Percentiles rank a stretch among this genome's conserved stretches.
phyloP scores from a whole-genome alignment of 2,113 vertebrate genomes.

The Oncorhynchus kisutch region DNA sequence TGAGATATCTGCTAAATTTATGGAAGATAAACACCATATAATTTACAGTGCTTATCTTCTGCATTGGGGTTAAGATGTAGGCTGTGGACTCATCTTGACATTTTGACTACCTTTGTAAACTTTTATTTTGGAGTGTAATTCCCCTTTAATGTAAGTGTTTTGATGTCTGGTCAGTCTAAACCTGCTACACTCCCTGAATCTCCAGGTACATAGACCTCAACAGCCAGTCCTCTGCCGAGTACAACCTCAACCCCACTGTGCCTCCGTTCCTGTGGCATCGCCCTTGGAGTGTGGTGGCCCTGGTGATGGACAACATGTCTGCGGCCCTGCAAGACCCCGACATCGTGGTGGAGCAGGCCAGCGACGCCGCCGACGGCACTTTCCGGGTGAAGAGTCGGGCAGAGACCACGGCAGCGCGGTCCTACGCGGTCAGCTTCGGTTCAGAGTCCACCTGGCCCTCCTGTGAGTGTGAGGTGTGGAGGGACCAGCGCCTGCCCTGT shows the following conservation, averaged over 20 bases:
- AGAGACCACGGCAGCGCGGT: neutral
- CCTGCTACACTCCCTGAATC: neutral
- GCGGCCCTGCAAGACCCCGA: neutral
- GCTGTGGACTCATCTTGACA: neutral
- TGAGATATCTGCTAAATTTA: too few species aligned
- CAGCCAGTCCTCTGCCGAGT: neutral
- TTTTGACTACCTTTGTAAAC: neutral
- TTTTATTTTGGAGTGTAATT: too few species aligned
- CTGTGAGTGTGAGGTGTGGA: constrained; percentile 2
- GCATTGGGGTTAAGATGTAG: too few species aligned
- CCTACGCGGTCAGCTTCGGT: neutral
- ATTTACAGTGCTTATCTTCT: too few species aligned
- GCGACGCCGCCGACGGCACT: neutral
- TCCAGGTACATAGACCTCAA: neutral
- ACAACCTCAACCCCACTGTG: neutral
- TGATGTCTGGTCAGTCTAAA: too few species aligned
- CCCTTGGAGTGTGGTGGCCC: neutral
- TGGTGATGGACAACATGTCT: neutral
- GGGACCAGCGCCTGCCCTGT: constrained; percentile 4
- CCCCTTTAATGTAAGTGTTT: too few species aligned
- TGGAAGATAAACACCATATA: too few species aligned
- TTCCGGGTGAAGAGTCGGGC: neutral
- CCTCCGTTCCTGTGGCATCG: constrained; percentile 5
- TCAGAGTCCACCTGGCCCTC: neutral
- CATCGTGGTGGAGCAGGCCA: neutral